Conservation (phyloP, 2,113 vertebrate species). For the Thunnus thynnus region DNA sequence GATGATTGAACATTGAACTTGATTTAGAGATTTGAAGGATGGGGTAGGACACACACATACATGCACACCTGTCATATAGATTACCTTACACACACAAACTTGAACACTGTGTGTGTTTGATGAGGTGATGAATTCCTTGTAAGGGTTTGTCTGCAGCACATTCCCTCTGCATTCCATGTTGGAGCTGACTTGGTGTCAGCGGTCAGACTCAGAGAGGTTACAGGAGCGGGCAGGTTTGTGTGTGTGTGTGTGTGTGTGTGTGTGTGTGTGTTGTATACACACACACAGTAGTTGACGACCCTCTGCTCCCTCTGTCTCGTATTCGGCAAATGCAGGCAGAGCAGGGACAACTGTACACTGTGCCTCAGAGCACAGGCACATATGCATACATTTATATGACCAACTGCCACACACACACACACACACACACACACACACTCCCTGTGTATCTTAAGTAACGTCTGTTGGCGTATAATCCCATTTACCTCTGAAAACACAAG, state of each 20-base stretch:
- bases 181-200: conserved; percentile 16
- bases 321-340: conserved; percentile 21
- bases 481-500: conserved; percentile 51
- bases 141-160: conserved; percentile 15
- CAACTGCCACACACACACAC: background rate
- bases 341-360: conserved; percentile 30
- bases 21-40: conserved; percentile 4
- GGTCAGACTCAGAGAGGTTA: conserved; percentile 18
- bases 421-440: conserved; percentile 1
- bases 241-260: background rate
- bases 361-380: conserved; percentile 13
- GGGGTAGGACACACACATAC: background rate
- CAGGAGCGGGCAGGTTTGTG: background rate
- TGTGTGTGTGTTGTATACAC: background rate
- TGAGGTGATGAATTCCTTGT: conserved; percentile 42
- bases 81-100: conserved; percentile 24
- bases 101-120: conserved; percentile 30
- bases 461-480: conserved; percentile 51
- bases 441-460: conserved; percentile 26
- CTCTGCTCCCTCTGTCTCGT: background rate
- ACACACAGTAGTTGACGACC: background rate
- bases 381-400: background rate
- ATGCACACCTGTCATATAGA: conserved; percentile 37
- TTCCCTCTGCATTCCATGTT: conserved; percentile 35
- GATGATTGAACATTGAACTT: too few species aligned